Evolutionary conservation across 2,888 invertebrate species (phyloP).

Genomic region (Caenorhabditis doughertyi): DNA sequence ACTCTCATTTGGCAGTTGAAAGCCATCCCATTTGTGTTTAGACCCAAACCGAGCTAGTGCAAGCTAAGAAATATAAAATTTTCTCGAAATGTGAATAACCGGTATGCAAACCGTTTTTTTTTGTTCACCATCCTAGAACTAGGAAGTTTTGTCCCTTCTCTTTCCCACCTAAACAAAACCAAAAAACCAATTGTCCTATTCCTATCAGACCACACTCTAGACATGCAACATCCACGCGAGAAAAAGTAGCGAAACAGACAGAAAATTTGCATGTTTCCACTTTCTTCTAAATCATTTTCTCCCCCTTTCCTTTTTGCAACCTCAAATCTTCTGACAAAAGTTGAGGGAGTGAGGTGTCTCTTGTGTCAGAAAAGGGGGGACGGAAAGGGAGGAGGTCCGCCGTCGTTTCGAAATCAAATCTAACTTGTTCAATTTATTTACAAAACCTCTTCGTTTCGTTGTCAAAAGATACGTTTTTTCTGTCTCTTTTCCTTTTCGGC

Average conservation of each 20-base stretch:
- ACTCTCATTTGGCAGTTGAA: too few relatives aligned
- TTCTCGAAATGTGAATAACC: too few relatives aligned
- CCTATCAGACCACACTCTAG: conserved; percentile 17
- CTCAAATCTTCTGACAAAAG: neutral
- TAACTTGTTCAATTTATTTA: conserved; percentile 65
- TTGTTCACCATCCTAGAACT: too few relatives aligned
- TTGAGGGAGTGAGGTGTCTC: conserved; percentile 18
- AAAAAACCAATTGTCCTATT: conserved; percentile 11
- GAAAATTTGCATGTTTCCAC: conserved; percentile 40
- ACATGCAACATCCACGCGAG: neutral
- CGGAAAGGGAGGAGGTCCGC: conserved; percentile 12
- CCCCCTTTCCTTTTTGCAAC: neutral
- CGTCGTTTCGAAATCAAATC: conserved; percentile 62
- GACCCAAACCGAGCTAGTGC: too few relatives aligned
- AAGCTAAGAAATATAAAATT: too few relatives aligned
- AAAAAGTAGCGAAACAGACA: neutral
- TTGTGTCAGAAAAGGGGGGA: neutral
- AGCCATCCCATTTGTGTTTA: too few relatives aligned
- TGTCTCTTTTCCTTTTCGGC: neutral
- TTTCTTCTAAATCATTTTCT: conserved; percentile 1
- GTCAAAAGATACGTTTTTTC: conserved; percentile 60
- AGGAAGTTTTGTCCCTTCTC: neutral
- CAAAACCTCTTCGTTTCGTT: conserved; percentile 40
- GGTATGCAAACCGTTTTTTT: too few relatives aligned
- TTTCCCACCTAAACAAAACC: conserved; percentile 2